Evolutionary conservation across 64 coral and sea anemone species (phyloP).

Genomic region (Stichodactyla helianthus): DNA sequence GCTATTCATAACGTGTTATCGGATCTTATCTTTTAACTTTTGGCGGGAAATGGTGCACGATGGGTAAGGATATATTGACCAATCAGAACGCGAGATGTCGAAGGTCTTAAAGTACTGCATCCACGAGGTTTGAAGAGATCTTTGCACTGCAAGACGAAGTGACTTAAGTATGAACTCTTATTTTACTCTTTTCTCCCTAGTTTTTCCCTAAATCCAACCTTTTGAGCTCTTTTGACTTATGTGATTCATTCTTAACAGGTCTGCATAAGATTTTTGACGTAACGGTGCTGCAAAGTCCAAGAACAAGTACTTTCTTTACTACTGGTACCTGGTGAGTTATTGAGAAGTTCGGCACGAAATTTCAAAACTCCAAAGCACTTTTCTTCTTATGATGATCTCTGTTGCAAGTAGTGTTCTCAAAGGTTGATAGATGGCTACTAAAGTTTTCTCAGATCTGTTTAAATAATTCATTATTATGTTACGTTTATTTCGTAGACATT

Average conservation of each 20-base stretch:
- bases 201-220: background rate
- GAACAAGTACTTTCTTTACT: background rate
- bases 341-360: background rate
- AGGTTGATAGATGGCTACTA: background rate
- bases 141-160: background rate
- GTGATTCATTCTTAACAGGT: background rate
- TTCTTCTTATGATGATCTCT: background rate
- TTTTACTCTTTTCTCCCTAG: background rate
- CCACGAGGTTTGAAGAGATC: background rate
- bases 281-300: background rate
- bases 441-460: background rate
- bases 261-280: background rate
- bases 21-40: slow-evolving; percentile 5
- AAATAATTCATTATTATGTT: background rate
- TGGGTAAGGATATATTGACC: background rate
- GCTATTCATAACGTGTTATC: background rate
- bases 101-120: background rate
- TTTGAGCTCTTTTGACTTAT: background rate
- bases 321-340: background rate
- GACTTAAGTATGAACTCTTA: background rate
- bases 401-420: background rate
- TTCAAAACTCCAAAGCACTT: background rate
- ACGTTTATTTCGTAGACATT: background rate
- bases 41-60: slow-evolving; percentile 15
- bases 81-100: background rate